Evolutionary conservation across 2,888 invertebrate genomes (phyloP), one percentile per base, ranked within the genome.

Genomic region (Isotomurus palustris): DNA sequence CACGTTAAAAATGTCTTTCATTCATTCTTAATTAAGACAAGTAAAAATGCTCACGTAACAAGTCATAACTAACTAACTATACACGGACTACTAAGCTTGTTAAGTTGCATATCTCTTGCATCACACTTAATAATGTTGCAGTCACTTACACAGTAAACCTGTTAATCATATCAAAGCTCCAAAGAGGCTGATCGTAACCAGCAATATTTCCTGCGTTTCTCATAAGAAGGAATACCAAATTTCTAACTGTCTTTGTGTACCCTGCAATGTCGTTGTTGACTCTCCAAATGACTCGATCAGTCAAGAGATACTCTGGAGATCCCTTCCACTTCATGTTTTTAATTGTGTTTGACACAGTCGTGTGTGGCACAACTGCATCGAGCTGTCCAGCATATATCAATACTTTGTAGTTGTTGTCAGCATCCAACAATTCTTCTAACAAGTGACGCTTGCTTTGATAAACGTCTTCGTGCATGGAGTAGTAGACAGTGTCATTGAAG

Each of bases 121-220:
- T n/a, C n/a, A n/a, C n/a, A n/a, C n/a, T n/a, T 32, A 32, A 32
- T 32, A 32, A 32, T 32, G 32, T 32, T n/a, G 14, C 14, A 32
- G 14, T 32, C 14, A 32, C 8, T 40, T 57, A 65, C 2, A 65
- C 65, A 4, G 65, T 65, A 50, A 65, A 65, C 43, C 65, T 60
- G 35, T 65, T 65, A 35, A 65, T 60, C 65, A 65, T 65, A 41
- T 65, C 65, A 51, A 65, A 65, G 10, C 58, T 60, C 65, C 65
- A 65, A 17, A 65, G 35, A 1, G 65, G 65, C 27, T 62, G 62
- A 24, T 65, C 65, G 44, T 58, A 65, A 2, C 65, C 62, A 0
- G 65, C 62, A n/a, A 62, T 57, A 21, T 65, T 62, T 2, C 65
- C 65, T 10, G 65, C 62, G 48, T 65, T 65, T 22, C 62, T 50